Conservation (phyloP, 2,797 vertebrate species). For the Microchirus variegatus region DNA sequence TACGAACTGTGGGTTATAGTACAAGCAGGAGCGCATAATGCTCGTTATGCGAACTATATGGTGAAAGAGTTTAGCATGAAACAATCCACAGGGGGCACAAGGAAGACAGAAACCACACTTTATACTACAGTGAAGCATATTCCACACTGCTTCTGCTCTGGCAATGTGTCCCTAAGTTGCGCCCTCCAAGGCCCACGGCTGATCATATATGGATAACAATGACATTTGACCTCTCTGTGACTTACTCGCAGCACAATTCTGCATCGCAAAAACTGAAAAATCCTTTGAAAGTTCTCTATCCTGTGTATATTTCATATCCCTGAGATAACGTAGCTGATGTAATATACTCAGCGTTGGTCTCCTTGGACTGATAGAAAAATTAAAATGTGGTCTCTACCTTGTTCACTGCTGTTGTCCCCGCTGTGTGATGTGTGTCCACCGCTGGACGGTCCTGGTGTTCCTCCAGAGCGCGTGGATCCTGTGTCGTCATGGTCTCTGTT, state of each 20-base stretch:
- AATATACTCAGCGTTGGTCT: background rate
- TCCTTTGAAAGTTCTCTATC: background rate
- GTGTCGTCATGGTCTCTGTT: constrained; percentile 99
- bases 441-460: constrained; percentile 96
- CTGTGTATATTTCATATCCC: background rate
- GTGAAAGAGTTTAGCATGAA: too few species aligned
- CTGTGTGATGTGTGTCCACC: constrained; percentile 99
- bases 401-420: constrained; percentile 99
- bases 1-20: background rate
- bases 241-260: constrained; percentile 2
- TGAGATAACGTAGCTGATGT: background rate
- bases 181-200: too few species aligned
- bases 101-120: too few species aligned
- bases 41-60: background rate
- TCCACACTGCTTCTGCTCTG: too few species aligned
- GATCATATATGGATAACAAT: background rate
- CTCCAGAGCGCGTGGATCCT: constrained; percentile 95
- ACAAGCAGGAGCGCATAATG: background rate
- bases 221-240: constrained; percentile 34
- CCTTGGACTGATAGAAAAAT: background rate
- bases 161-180: too few species aligned
- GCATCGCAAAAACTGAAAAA: background rate
- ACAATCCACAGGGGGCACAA: too few species aligned
- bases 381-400: constrained; percentile 85
- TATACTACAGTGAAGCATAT: too few species aligned